phyloP scores from a whole-genome alignment of 2,113 vertebrate species.

The Osmerus mordax region DNA sequence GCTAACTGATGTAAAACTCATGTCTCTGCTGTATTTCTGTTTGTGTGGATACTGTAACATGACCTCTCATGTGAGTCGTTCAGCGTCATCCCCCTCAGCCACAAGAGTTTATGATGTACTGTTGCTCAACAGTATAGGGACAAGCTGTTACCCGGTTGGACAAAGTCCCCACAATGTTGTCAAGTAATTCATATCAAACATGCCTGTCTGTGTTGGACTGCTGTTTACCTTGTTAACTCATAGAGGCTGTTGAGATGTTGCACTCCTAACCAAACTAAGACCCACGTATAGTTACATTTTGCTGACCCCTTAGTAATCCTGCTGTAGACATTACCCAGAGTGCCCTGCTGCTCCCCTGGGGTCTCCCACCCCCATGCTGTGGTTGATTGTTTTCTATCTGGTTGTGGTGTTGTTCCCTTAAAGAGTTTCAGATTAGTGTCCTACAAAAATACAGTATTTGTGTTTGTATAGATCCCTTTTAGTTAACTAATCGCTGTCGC shows the following conservation, averaged over 20 bases:
- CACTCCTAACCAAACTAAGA: neutral
- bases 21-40: neutral
- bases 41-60: neutral
- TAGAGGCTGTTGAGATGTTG: neutral
- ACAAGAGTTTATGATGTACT: neutral
- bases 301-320: slow-evolving; percentile 23
- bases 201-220: neutral
- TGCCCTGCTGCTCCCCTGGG: slow-evolving; percentile 33
- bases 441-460: slow-evolving; percentile 32
- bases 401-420: slow-evolving; percentile 25
- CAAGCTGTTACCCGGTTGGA: too few relatives aligned
- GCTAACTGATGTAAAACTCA: neutral
- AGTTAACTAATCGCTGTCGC: slow-evolving; percentile 5
- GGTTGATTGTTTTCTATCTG: neutral
- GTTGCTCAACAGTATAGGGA: too few relatives aligned
- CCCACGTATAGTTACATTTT: neutral
- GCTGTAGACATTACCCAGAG: slow-evolving; percentile 56
- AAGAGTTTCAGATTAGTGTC: slow-evolving; percentile 21
- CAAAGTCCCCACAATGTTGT: neutral
- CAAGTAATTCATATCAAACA: neutral
- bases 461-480: neutral
- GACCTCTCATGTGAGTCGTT: neutral
- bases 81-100: neutral
- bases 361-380: slow-evolving; percentile 41
- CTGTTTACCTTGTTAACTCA: neutral